Percentiles rank a stretch among this genome's conserved stretches.
Evolutionary conservation across 1,140 invertebrate genomes (phyloP).

Genomic region (Dinothrombium tinctorium): DNA sequence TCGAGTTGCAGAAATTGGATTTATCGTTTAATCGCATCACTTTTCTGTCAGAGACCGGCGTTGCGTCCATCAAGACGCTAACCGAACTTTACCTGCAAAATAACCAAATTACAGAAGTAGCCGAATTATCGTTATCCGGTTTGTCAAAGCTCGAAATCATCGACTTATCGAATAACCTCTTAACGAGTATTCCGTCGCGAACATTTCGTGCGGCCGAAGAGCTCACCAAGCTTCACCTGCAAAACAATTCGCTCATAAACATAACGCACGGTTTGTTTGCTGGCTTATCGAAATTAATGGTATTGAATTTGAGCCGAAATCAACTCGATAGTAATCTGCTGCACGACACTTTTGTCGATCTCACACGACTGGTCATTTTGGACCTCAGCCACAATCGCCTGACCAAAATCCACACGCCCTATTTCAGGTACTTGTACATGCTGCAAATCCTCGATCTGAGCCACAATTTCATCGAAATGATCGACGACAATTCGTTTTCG

Average conservation of each 20-base stretch:
- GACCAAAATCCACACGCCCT: slow-evolving; percentile 47
- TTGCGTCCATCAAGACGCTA: slow-evolving; percentile 43
- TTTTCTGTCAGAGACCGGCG: slow-evolving; percentile 43
- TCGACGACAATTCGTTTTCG: slow-evolving; percentile 50
- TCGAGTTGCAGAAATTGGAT: slow-evolving; percentile 56
- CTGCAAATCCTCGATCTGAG: slow-evolving; percentile 54
- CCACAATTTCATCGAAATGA: slow-evolving; percentile 47
- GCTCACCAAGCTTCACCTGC: slow-evolving; percentile 58
- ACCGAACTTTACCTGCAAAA: slow-evolving; percentile 48
- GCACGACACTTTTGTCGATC: slow-evolving; percentile 50
- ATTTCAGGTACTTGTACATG: slow-evolving; percentile 52
- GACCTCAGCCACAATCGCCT: slow-evolving; percentile 64
- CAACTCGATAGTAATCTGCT: slow-evolving; percentile 54
- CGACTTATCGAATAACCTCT: slow-evolving; percentile 49
- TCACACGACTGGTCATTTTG: slow-evolving; percentile 57
- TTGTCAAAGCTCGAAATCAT: slow-evolving; percentile 36
- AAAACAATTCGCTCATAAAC: slow-evolving; percentile 55
- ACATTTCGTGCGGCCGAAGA: slow-evolving; percentile 49
- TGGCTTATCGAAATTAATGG: slow-evolving; percentile 46
- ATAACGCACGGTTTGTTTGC: slow-evolving; percentile 51
- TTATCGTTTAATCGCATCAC: slow-evolving; percentile 51
- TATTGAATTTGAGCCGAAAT: slow-evolving; percentile 65
- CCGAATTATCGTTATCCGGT: slow-evolving; percentile 41
- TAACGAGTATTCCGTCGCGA: slow-evolving; percentile 57
- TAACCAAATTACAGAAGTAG: slow-evolving; percentile 42